phyloP scores from a whole-genome alignment of 2,797 vertebrate species.

The Diceros bicornis region DNA sequence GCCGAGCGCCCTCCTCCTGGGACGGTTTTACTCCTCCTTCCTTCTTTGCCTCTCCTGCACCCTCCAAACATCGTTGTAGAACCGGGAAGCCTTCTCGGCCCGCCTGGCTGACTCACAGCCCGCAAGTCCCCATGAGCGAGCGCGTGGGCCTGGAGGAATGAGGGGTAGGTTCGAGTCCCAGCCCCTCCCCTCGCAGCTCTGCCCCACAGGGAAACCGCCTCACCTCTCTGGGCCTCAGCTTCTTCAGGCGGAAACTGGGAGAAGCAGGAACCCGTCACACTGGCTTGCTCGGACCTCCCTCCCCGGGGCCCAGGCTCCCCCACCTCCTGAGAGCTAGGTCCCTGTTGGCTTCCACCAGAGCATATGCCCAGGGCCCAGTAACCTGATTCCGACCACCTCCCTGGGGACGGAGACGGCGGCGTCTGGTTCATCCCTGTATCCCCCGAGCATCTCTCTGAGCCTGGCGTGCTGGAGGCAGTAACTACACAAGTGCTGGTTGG shows the following conservation, averaged over 20 bases:
- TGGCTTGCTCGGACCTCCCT: neutral
- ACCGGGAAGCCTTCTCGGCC: neutral
- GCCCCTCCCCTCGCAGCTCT: fast-evolving
- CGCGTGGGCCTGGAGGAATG: fast-evolving
- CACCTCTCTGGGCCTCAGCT: fast-evolving
- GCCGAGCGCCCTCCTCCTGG: fast-evolving
- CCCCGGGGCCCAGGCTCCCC: fast-evolving
- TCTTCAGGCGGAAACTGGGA: fast-evolving
- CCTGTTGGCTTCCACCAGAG: fast-evolving
- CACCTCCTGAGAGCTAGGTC: neutral
- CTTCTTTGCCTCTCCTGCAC: fast-evolving
- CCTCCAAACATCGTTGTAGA: fast-evolving
- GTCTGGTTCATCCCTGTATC: fast-evolving
- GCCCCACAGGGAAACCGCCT: too few relatives aligned
- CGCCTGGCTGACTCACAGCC: fast-evolving
- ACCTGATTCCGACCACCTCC: fast-evolving
- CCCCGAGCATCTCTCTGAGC: fast-evolving
- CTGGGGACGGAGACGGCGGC: fast-evolving
- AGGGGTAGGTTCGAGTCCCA: fast-evolving
- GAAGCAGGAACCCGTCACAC: fast-evolving
- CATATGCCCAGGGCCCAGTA: fast-evolving
- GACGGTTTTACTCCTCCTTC: neutral
- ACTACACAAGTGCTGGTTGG: fast-evolving
- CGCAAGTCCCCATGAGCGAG: fast-evolving
- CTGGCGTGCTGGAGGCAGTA: fast-evolving